phyloP scores from a whole-genome alignment of 2,888 invertebrate species.

The Sthenelais limicola region DNA sequence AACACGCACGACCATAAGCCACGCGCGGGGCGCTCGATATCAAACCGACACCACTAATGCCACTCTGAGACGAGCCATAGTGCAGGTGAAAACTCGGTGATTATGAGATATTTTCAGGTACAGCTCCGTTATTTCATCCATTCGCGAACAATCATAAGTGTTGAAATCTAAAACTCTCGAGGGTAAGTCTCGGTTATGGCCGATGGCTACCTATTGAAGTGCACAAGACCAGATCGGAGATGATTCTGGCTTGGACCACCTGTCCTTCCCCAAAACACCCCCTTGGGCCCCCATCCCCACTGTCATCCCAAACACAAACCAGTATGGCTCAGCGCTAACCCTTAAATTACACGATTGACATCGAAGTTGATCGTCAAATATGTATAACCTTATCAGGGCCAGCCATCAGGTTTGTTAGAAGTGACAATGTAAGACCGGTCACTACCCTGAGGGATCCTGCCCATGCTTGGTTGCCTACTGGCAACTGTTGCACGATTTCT shows the following conservation, averaged over 20 bases:
- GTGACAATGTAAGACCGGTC: too few species aligned
- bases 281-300: background rate
- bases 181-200: background rate
- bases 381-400: background rate
- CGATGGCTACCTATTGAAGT: background rate
- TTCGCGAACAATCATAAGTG: conserved; percentile 12
- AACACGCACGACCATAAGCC: conserved; percentile 29
- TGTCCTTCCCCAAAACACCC: background rate
- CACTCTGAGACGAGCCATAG: too few species aligned
- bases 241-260: conserved; percentile 9
- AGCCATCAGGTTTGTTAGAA: background rate
- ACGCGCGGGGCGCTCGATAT: conserved; percentile 26
- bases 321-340: background rate
- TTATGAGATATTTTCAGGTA: conserved; percentile 2
- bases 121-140: background rate
- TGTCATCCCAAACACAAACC: background rate
- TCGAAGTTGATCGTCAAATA: conserved; percentile 16
- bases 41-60: too few species aligned
- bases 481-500: too few species aligned
- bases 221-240: conserved; percentile 2
- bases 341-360: conserved; percentile 29
- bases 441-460: too few species aligned
- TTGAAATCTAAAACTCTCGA: conserved; percentile 36
- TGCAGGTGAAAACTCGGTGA: conserved; percentile 31
- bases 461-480: too few species aligned